phyloP scores from a whole-genome alignment of 2,113 vertebrate species.

The Gopherus evgoodei region DNA sequence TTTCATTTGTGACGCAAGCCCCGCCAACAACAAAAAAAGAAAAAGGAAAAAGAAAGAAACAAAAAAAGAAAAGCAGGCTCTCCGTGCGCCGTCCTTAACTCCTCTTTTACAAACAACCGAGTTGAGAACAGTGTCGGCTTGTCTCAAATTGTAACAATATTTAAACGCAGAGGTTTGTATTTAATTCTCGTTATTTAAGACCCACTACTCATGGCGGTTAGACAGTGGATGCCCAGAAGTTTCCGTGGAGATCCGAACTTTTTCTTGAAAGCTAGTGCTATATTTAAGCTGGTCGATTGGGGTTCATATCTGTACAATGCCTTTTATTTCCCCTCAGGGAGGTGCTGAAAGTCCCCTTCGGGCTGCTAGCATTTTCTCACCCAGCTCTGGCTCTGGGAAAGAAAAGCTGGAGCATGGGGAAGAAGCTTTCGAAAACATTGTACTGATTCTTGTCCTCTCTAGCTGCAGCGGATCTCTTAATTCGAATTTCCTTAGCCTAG shows the following conservation, averaged over 20 bases:
- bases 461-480: neutral
- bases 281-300: neutral
- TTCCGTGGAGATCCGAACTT: neutral
- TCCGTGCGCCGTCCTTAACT: neutral
- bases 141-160: neutral
- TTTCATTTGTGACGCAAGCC: neutral
- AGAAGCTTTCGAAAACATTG: neutral
- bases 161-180: neutral
- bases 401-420: slow-evolving; percentile 6
- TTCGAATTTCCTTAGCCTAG: slow-evolving; percentile 49
- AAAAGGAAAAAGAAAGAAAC: neutral
- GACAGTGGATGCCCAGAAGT: neutral
- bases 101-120: neutral
- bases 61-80: neutral
- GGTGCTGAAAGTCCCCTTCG: neutral
- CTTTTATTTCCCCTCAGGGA: neutral
- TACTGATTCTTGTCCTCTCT: neutral
- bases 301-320: neutral
- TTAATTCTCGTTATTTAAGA: neutral
- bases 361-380: neutral
- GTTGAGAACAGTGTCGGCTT: neutral
- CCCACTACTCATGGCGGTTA: neutral
- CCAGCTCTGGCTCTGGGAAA: slow-evolving; percentile 26
- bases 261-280: neutral
- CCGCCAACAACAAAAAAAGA: neutral